Base-by-base conservation (phyloP, 1,140 invertebrate genomes). In the Zophobas morio region DNA sequence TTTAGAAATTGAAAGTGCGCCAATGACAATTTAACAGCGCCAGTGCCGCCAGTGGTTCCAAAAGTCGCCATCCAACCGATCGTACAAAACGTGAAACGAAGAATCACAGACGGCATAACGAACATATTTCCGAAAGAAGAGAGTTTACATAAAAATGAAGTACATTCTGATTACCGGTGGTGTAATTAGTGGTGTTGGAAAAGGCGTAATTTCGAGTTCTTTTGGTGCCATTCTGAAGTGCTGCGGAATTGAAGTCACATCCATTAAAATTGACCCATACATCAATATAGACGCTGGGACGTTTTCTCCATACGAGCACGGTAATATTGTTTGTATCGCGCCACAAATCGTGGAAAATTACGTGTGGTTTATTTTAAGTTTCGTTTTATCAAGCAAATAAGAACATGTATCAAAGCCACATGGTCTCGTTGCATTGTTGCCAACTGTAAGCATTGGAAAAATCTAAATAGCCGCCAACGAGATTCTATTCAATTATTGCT, bases 231-330 rank as follows among this genome's bases (percentile, higher is more conserved):
- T 99, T 80, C 88, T 99, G 1, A 98, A 98, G 89, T 93, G 94
- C 77, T 96, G 94, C 85, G 96, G 96, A 1, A 93, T 98, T 57
- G 90, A 94, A 85, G 97, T 99, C 1, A 99, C 98, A 34, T 95
- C 96, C 8, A 99, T 99, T 81, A 99, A 99, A 90, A 99, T 99
- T 84, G 98, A 99, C 87, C 98, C 98, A 0, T 99, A 99, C 85
- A 96, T 99, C 66, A 99, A 99, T 87, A 97, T 99, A 79, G 98
- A 99, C 88, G 98, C 98, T 81, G 98, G 98, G 79, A 99, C 98
- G 49, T 99, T 99, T 89, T 99, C 97, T 1, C 98, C 98, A 0
- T 99, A 98, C 87, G 98, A 99, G 86, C 98, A 99, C 88, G 98
- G 98, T 98, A 90, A 90, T 42, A 8, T 51, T 20, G n/a, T 6